phyloP scores from a whole-genome alignment of 2,888 invertebrate genomes.

The Macrosoma leucophasiata region DNA sequence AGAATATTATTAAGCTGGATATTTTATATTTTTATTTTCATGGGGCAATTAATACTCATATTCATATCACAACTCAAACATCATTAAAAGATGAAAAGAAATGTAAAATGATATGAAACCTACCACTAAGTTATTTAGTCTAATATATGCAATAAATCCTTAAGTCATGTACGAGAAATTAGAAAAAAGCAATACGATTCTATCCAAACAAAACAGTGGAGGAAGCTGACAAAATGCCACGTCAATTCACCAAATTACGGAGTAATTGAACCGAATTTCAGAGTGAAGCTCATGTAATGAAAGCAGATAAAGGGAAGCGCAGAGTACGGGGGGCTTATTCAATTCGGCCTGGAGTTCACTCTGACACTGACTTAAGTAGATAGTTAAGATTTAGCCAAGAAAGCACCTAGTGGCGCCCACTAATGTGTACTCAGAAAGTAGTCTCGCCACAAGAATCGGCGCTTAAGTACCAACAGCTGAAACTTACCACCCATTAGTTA shows the following conservation, averaged over 20 bases:
- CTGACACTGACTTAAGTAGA: slow-evolving; percentile 66
- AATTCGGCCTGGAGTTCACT: slow-evolving; percentile 54
- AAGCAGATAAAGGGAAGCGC: slow-evolving; percentile 59
- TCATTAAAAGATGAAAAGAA: too few species aligned
- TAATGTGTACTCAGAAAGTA: slow-evolving; percentile 71
- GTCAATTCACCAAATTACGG: slow-evolving; percentile 63
- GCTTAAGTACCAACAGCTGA: slow-evolving; percentile 61
- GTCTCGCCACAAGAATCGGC: slow-evolving; percentile 61
- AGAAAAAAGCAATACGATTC: slow-evolving; percentile 25
- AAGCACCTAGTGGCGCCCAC: slow-evolving; percentile 50
- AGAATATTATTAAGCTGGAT: too few species aligned
- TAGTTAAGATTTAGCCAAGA: slow-evolving; percentile 66
- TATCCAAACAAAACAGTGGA: slow-evolving; percentile 42
- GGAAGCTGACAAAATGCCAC: slow-evolving; percentile 64
- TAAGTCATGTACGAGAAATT: slow-evolving; percentile 18
- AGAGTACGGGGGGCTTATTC: slow-evolving; percentile 55
- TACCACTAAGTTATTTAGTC: too few species aligned
- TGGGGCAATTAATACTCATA: too few species aligned
- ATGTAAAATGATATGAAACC: too few species aligned
- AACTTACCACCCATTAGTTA: slow-evolving; percentile 70
- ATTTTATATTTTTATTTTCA: too few species aligned
- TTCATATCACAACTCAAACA: too few species aligned
- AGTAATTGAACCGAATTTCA: slow-evolving; percentile 67
- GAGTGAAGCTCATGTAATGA: slow-evolving; percentile 65
- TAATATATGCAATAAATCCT: neutral